These are phyloP conservation scores for Ceuthmochares aereus DNA, from an alignment of 2,113 vertebrate genomes.

Conservation along the genomic window DNA sequence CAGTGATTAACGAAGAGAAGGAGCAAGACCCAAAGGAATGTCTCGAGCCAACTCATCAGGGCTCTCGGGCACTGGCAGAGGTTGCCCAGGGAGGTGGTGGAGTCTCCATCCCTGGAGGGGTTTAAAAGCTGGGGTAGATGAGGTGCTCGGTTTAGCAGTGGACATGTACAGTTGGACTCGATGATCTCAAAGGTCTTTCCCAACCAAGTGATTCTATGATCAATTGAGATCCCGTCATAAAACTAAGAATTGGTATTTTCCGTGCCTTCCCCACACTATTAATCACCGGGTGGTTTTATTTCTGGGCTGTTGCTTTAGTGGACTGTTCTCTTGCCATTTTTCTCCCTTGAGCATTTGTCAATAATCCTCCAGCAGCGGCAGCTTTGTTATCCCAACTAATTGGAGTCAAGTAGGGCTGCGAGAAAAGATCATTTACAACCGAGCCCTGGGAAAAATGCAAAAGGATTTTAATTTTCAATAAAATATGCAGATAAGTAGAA, in stretches of 20 bases:
- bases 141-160: no score
- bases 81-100: no score
- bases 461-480: conserved; percentile 47
- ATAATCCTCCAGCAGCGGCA: conserved; percentile 36
- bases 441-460: background rate
- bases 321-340: background rate
- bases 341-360: conserved; percentile 22
- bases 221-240: background rate
- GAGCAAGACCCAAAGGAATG: background rate
- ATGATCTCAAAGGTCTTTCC: no score
- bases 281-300: background rate
- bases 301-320: background rate
- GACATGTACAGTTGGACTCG: no score
- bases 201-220: background rate
- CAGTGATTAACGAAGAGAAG: rapidly evolving
- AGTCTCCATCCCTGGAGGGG: no score
- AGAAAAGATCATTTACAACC: background rate
- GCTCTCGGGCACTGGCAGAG: no score
- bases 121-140: no score
- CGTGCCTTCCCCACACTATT: background rate
- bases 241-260: background rate
- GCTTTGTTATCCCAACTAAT: conserved; percentile 59
- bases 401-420: conserved; percentile 59
- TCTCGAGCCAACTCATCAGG: background rate
- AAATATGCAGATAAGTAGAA: conserved; percentile 47